Evolutionary conservation across 2,113 vertebrate genomes (phyloP).

Genomic region (Alouatta palliata): DNA sequence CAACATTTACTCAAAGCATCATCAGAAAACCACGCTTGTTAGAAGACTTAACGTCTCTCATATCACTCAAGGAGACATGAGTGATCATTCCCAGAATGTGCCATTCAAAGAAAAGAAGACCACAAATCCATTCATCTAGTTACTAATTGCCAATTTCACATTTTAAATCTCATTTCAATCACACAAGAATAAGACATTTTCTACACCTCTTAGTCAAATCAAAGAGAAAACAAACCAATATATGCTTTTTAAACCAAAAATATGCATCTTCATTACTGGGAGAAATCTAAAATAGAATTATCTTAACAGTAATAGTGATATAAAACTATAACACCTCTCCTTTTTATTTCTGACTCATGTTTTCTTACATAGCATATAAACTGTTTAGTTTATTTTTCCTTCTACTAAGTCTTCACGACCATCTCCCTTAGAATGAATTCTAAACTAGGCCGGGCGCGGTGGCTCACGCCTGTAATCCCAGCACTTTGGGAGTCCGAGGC

Average conservation of each 20-base stretch:
- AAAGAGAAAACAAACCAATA: conserved; percentile 49
- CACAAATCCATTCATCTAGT: conserved; percentile 1
- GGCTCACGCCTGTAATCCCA: no score
- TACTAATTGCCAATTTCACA: conserved; percentile 3
- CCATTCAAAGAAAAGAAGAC: not conserved
- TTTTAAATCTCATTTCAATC: conserved; percentile 48
- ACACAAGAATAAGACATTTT: not conserved
- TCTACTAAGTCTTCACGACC: not conserved
- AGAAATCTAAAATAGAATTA: not conserved
- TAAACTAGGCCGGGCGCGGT: no score
- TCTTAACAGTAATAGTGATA: not conserved
- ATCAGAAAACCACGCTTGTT: not conserved
- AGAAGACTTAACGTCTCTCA: not conserved
- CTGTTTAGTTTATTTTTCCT: not conserved
- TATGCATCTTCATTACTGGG: not conserved
- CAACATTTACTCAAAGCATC: not conserved
- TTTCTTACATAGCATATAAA: not conserved
- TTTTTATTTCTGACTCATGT: not conserved
- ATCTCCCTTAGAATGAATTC: not conserved
- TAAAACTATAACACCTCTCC: not conserved
- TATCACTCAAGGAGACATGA: not conserved
- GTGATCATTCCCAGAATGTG: not conserved
- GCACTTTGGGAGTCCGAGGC: no score
- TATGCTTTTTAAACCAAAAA: conserved; percentile 1
- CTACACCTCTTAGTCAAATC: not conserved